Evolutionary conservation across 2,888 invertebrate genomes (phyloP).

Genomic region (Caenorhabditis sp.): DNA sequence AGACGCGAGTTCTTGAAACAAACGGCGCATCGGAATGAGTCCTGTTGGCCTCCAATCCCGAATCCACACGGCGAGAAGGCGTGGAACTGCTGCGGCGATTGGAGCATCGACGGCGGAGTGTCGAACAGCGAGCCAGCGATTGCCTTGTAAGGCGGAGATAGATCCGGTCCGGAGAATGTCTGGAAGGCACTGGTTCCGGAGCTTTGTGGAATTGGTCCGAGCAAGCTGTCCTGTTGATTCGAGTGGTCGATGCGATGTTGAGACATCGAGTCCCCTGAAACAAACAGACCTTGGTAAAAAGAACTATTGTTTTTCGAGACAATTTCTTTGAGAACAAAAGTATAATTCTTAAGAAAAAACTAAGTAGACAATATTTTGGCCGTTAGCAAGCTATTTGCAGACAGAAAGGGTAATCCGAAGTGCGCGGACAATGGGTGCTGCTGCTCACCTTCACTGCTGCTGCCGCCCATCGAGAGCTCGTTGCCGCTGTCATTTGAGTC

Average conservation of each 20-base stretch:
- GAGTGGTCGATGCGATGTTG: conserved; percentile 38
- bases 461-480: conserved; percentile 48
- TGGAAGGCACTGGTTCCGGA: not conserved
- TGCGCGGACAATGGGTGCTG: too few species aligned
- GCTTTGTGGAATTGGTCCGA: conserved; percentile 7
- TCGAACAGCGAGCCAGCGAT: conserved; percentile 34
- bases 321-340: conserved; percentile 1
- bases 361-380: too few species aligned
- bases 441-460: conserved; percentile 51
- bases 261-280: conserved; percentile 46
- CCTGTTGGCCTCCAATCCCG: not conserved
- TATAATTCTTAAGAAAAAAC: too few species aligned
- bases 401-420: too few species aligned
- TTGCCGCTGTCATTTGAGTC: conserved; percentile 53
- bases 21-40: conserved; percentile 22
- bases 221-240: conserved; percentile 36
- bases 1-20: conserved; percentile 10
- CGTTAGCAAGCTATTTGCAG: too few species aligned
- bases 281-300: not conserved
- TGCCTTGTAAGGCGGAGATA: conserved; percentile 4
- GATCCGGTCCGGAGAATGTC: conserved; percentile 4
- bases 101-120: conserved; percentile 39
- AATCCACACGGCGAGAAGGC: conserved; percentile 26
- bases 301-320: too few species aligned
- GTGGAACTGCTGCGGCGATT: conserved; percentile 35